Conservation (phyloP, 2,113 vertebrate genomes). For the Silurus meridionalis region DNA sequence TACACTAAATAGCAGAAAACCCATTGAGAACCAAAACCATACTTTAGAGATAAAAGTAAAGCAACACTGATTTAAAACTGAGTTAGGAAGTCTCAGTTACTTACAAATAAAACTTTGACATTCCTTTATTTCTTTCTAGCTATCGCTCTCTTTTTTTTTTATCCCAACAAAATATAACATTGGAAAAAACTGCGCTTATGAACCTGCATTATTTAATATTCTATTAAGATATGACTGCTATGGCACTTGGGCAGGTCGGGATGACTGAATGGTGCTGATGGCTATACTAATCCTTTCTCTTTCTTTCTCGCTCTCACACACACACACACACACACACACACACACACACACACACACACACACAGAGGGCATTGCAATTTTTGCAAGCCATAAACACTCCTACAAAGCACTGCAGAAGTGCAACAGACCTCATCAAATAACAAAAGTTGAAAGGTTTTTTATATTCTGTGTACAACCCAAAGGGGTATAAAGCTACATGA, state of each 20-base stretch:
- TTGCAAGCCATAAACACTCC: conserved; percentile 17
- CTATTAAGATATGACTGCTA: conserved; percentile 44
- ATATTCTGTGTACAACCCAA: background rate
- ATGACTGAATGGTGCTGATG: conserved; percentile 29
- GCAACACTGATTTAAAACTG: background rate
- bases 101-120: conserved; percentile 49
- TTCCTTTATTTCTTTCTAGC: background rate
- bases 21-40: background rate
- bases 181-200: background rate
- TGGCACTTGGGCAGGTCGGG: conserved; percentile 52
- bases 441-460: background rate
- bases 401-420: background rate
- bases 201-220: conserved; percentile 22
- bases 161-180: conserved; percentile 42
- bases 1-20: background rate
- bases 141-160: conserved; percentile 35
- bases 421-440: background rate
- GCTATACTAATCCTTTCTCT: conserved; percentile 26
- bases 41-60: background rate
- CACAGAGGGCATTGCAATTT: background rate
- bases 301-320: background rate
- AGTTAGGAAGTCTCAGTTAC: conserved; percentile 3
- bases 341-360: conserved; percentile 1
- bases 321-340: background rate
- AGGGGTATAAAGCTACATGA: background rate